Evolutionary conservation across 1,140 invertebrate genomes (phyloP), one percentile per base, ranked within the genome.

Genomic region (Penaeus vannamei): DNA sequence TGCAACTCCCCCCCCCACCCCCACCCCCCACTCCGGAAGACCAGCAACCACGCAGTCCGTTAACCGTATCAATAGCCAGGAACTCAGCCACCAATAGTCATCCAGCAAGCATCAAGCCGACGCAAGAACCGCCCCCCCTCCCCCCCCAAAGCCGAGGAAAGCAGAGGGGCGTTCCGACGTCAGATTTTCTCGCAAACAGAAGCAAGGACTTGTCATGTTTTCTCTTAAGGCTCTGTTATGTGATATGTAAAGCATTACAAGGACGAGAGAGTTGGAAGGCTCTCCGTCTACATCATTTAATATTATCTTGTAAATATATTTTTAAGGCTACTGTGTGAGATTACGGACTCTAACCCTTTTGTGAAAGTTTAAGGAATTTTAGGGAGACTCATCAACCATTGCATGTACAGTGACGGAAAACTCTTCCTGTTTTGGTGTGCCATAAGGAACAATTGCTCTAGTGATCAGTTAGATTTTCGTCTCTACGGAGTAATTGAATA

Each of bases 201-300:
- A 72, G 32, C 66, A 72, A 32, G 66, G 32, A 53, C 53, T 53
- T 53, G 53, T 53, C 53, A 53, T 12, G 14, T 53, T 53, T 53
- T 53, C 14, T 53, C 46, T 84, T 79, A 89, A 84, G 69, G 82
- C 82, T 89, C 87, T 89, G 83, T 89, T 89, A 89, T 89, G 87
- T 89, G 87, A 89, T 89, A 89, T 89, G 87, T 89, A 89, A 89
- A 89, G 87, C 87, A 89, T 84, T 84, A 89, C 46, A 62, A 76
- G 79, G 72, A 89, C 62, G 87, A 89, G n/a, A 61, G 76, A 64
- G 29, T 76, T 76, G 72, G 60, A 53, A 77, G 84, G 62, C 53
- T 72, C 84, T 83, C 53, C 62, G 46, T 69, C 60, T 84, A 69
- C 81, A 88, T 88, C 53, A 89, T 26, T n/a, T 89, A 62, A 89